Evolutionary conservation across 2,113 vertebrate species (phyloP), one percentile per base, ranked within the genome.

Genomic region (Panurus biarmicus): DNA sequence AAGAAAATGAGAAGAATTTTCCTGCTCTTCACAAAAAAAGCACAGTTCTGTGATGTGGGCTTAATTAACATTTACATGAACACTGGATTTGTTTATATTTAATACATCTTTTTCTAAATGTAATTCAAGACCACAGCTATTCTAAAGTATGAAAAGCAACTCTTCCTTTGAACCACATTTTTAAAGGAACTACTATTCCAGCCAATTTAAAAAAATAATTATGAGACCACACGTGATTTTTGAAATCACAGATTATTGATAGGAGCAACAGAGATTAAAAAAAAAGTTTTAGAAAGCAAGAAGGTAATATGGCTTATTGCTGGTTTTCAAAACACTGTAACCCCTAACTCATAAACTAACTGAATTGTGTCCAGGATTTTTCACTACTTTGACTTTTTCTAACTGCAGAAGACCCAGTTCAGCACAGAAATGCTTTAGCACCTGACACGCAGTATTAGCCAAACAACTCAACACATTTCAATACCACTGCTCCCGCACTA

Each of bases 71-170:
- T 77, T 73, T 90, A 80, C 40, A 60, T 62, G 44, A 81, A 81
- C 3, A 1, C 6, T 67, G 33, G 54, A 84, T 89, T 84, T 89
- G 79, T 94, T 94, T 81, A 76, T 84, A 92, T 80, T 88, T 61
- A 88, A 89, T 62, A 62, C 22, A 73, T 58, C 8, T 93, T 89
- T 84, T 92, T 71, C 87, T 82, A 87, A 87, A 79, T 9, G 42
- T 84, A 91, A 89, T 72, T 93, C 45, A 90, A 95, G 85, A 94
- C 66, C 29, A 60, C 29, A 65, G 57, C 45, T 85, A 90, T 69
- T 81, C 48, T 54, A 23, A 76, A 70, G 33, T 56, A 91, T 56
- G 47, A 87, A 91, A 89, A 75, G 36, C 21, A 70, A 67, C 22
- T 67, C 26, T 86, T 75, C 35, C 48, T 89, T 69, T 81, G 89